phyloP scores from a whole-genome alignment of 2,797 vertebrate species.

The Mastacembelus armatus region DNA sequence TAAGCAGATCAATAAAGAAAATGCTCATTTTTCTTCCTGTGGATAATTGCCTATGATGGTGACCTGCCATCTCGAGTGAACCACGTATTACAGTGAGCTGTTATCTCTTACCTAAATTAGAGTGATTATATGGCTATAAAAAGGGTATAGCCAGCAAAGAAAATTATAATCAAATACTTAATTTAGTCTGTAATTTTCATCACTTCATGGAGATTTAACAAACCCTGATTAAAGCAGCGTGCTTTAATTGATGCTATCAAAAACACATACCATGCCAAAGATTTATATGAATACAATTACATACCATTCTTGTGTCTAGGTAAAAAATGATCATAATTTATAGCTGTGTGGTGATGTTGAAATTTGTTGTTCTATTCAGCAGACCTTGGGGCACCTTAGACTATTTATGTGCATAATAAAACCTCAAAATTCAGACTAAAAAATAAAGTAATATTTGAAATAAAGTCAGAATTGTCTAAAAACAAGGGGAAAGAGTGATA shows the following conservation, averaged over 20 bases:
- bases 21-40: background rate
- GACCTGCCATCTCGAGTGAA: constrained; percentile 38
- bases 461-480: too few species aligned
- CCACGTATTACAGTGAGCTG: constrained; percentile 20
- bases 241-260: constrained; percentile 24
- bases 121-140: constrained; percentile 41
- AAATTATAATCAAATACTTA: constrained; percentile 38
- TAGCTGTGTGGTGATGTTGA: background rate
- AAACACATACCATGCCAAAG: constrained; percentile 8
- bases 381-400: background rate
- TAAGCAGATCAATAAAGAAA: constrained; percentile 13
- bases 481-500: too few species aligned
- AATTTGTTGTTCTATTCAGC: background rate
- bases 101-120: constrained; percentile 39
- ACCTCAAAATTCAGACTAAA: too few species aligned
- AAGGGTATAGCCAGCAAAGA: constrained; percentile 20
- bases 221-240: constrained; percentile 16
- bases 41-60: constrained; percentile 30
- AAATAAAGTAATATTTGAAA: too few species aligned
- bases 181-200: constrained; percentile 41
- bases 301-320: background rate
- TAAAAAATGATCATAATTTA: background rate
- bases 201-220: constrained; percentile 42
- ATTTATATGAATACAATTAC: constrained; percentile 15
- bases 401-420: background rate